Conservation (phyloP, 2,888 invertebrate genomes). For the Sphaerophoria rueppellii region DNA sequence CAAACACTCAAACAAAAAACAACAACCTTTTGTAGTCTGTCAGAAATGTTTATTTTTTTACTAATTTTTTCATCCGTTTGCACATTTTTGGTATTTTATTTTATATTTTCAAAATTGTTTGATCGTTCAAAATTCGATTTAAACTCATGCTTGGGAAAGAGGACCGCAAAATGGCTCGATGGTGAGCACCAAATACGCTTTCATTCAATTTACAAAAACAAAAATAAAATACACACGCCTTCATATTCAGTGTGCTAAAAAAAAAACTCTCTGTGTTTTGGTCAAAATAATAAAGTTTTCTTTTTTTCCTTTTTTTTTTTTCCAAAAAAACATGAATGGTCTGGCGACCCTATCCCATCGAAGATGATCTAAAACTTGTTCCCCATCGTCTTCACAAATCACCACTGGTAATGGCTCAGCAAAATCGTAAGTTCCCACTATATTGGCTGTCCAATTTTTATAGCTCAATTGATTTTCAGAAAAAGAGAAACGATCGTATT, state of each 20-base stretch:
- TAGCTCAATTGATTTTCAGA: slow-evolving; percentile 17
- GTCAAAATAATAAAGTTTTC: slow-evolving; percentile 17
- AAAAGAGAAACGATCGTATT: slow-evolving; percentile 56
- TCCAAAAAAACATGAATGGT: slow-evolving; percentile 68
- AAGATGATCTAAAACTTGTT: slow-evolving; percentile 65
- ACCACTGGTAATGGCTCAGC: slow-evolving; percentile 66
- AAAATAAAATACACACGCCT: too few relatives aligned
- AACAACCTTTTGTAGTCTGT: background rate
- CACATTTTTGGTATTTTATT: background rate
- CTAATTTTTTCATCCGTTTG: background rate
- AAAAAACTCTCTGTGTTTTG: too few relatives aligned
- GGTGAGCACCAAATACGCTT: background rate
- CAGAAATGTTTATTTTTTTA: background rate
- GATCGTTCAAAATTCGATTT: background rate
- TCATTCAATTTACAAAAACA: background rate
- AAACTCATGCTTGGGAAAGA: too few relatives aligned
- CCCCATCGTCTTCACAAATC: slow-evolving; percentile 55
- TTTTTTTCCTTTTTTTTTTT: slow-evolving; percentile 16
- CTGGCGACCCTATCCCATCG: slow-evolving; percentile 57
- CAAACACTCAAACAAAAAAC: too few relatives aligned
- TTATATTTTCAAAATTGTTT: slow-evolving; percentile 7
- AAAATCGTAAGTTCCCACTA: slow-evolving; percentile 47
- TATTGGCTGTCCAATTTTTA: too few relatives aligned
- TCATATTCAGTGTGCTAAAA: too few relatives aligned
- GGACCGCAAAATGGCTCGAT: background rate